Evolutionary conservation across 2,888 invertebrate species (phyloP).

Genomic region (Melolontha melolontha): DNA sequence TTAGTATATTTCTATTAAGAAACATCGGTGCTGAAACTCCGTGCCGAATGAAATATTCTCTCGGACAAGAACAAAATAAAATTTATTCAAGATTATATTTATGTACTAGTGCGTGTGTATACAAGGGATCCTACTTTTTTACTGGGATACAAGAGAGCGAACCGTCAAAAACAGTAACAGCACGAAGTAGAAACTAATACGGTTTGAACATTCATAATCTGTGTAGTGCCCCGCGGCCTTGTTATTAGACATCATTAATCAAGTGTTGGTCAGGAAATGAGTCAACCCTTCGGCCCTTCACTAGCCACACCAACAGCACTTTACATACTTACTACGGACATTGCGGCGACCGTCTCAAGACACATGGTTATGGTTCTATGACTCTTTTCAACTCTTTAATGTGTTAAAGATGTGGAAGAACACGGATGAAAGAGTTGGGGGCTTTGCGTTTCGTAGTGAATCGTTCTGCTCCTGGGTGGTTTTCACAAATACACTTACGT

Average conservation of each 20-base stretch:
- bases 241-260: slow-evolving; percentile 67
- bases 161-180: slow-evolving; percentile 61
- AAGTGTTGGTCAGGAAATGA: slow-evolving; percentile 66
- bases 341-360: slow-evolving; percentile 55
- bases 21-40: not conserved
- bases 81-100: slow-evolving; percentile 20
- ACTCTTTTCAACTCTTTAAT: slow-evolving; percentile 57
- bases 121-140: slow-evolving; percentile 31
- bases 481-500: slow-evolving; percentile 38
- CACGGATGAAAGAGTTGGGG: slow-evolving; percentile 42
- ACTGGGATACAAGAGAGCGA: slow-evolving; percentile 38
- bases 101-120: slow-evolving; percentile 21
- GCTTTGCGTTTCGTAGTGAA: slow-evolving; percentile 34
- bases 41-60: too few relatives aligned
- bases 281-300: slow-evolving; percentile 66
- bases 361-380: slow-evolving; percentile 54
- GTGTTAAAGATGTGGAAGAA: slow-evolving; percentile 54
- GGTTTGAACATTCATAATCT: slow-evolving; percentile 58
- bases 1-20: too few relatives aligned
- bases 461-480: slow-evolving; percentile 54
- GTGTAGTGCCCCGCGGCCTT: slow-evolving; percentile 56
- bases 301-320: slow-evolving; percentile 54
- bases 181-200: slow-evolving; percentile 58
- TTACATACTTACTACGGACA: slow-evolving; percentile 55
- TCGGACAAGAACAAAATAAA: slow-evolving; percentile 12